Conservation (phyloP, 2,888 invertebrate genomes). For the Altica lythri region DNA sequence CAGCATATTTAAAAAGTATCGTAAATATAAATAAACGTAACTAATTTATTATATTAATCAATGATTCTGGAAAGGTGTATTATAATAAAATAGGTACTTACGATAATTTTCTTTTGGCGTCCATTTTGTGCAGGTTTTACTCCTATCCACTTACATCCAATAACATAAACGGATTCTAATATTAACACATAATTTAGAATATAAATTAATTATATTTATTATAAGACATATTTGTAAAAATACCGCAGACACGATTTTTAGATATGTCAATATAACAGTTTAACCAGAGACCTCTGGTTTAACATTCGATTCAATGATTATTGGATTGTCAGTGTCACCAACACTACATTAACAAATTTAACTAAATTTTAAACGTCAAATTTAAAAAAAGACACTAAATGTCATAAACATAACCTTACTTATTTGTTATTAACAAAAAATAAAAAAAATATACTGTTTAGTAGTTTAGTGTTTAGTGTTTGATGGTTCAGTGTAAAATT, state of each 20-base stretch:
- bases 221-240: slow-evolving; percentile 31
- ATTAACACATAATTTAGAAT: slow-evolving; percentile 32
- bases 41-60: no score
- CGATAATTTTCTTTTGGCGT: slow-evolving; percentile 44
- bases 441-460: no score
- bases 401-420: no score
- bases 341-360: neutral
- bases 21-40: no score
- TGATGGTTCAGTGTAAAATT: no score
- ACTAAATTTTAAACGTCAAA: neutral
- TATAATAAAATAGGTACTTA: no score
- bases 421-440: no score
- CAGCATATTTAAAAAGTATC: no score
- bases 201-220: slow-evolving; percentile 18
- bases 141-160: slow-evolving; percentile 34
- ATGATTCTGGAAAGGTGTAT: no score
- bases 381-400: no score
- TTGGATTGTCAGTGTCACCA: slow-evolving; percentile 22
- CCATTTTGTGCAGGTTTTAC: slow-evolving; percentile 36
- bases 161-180: slow-evolving; percentile 21
- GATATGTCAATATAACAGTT: slow-evolving; percentile 35
- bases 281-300: no score
- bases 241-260: slow-evolving; percentile 30
- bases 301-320: slow-evolving; percentile 29
- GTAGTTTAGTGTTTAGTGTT: no score